These are phyloP conservation scores for Ammodytes dubius DNA, from an alignment of 2,113 vertebrate genomes.

Conservation along the genomic window DNA sequence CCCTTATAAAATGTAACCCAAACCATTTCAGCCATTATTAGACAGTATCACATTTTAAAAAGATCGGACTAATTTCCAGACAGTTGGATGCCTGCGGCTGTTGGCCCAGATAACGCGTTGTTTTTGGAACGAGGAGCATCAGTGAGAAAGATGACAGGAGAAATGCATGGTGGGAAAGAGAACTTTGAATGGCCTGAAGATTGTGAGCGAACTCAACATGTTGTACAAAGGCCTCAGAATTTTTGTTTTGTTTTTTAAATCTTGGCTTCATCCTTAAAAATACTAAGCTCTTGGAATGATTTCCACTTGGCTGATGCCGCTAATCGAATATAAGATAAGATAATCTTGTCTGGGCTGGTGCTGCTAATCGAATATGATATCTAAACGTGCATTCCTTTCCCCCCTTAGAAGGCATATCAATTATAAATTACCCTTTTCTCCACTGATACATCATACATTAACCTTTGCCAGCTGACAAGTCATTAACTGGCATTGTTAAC, in stretches of 20 bases:
- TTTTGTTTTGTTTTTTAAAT: slow-evolving; percentile 1
- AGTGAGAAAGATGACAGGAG: not conserved
- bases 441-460: slow-evolving; percentile 75
- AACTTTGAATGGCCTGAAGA: slow-evolving; percentile 9
- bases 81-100: not conserved
- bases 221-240: not conserved
- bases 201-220: not conserved
- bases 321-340: slow-evolving; percentile 69
- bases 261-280: slow-evolving; percentile 1
- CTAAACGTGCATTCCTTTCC: slow-evolving; percentile 51
- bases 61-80: not conserved
- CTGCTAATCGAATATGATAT: slow-evolving; percentile 72
- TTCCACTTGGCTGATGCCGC: slow-evolving; percentile 62
- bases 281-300: slow-evolving; percentile 24
- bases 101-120: not conserved
- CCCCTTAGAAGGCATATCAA: slow-evolving; percentile 67
- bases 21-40: not conserved
- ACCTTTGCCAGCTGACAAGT: slow-evolving; percentile 78
- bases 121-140: not conserved
- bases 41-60: not conserved
- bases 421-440: slow-evolving; percentile 79
- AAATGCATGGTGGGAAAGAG: not conserved
- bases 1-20: not conserved
- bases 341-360: slow-evolving; percentile 2
- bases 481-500: slow-evolving; percentile 76